These are phyloP conservation scores for Carduelis carduelis DNA, from an alignment of 2,797 vertebrate genomes.

Conservation along the genomic window DNA sequence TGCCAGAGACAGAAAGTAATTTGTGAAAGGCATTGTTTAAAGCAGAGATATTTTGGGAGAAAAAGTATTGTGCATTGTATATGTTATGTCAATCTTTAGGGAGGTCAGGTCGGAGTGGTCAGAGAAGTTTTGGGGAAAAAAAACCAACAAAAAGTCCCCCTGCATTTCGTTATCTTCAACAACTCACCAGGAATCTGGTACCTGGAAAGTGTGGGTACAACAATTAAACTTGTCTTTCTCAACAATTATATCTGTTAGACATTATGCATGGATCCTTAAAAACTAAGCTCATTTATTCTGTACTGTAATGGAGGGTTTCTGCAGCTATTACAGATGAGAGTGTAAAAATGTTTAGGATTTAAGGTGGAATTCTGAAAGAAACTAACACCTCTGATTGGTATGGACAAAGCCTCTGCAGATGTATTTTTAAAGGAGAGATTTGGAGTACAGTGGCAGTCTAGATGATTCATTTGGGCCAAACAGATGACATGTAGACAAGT, in stretches of 20 bases:
- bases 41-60: constrained; percentile 16
- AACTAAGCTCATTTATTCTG: background rate
- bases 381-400: background rate
- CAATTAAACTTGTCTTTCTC: background rate
- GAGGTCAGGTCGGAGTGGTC: background rate
- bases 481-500: background rate
- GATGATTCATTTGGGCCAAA: background rate
- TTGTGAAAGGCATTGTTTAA: constrained; percentile 10
- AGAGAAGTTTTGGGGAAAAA: background rate
- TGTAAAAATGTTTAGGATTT: background rate
- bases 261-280: background rate
- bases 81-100: background rate
- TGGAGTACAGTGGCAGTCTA: background rate
- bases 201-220: background rate
- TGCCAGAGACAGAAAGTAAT: background rate
- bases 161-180: background rate
- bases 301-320: background rate
- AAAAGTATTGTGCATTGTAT: background rate
- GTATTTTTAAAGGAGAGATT: background rate
- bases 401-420: background rate
- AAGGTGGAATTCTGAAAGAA: background rate
- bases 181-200: background rate
- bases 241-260: background rate
- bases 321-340: background rate
- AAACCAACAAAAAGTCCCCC: background rate